Conservation (phyloP, 64 coral and sea anemone genomes). For the Dendrophyllia cribrosa region DNA sequence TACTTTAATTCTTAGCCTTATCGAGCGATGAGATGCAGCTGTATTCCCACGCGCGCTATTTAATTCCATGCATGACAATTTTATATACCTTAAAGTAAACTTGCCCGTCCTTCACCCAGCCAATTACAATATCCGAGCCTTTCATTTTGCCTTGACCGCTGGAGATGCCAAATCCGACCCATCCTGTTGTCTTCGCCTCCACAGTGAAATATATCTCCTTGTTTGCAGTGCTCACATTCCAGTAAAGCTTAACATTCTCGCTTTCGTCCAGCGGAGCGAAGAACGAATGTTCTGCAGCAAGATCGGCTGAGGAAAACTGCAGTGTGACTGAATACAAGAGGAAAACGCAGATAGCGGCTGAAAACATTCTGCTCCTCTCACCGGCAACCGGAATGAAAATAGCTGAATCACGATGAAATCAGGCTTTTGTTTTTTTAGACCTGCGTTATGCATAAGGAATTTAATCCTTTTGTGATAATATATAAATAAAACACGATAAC, state of each 20-base stretch:
- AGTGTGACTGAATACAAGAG: background rate
- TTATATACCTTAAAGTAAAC: slow-evolving; percentile 26
- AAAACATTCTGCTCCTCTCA: background rate
- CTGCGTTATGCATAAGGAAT: too few relatives aligned
- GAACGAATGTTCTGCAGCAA: slow-evolving; percentile 15
- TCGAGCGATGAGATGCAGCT: too few relatives aligned
- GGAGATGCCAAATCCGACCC: slow-evolving; percentile 63
- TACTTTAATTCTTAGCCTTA: too few relatives aligned
- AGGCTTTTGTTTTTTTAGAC: too few relatives aligned
- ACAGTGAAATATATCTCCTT: slow-evolving; percentile 38
- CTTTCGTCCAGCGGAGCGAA: slow-evolving; percentile 32
- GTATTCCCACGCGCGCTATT: too few relatives aligned
- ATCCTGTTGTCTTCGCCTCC: slow-evolving; percentile 61
- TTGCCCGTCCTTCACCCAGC: slow-evolving; percentile 46
- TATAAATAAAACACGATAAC: too few relatives aligned
- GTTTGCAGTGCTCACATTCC: slow-evolving; percentile 19
- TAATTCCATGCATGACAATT: too few relatives aligned
- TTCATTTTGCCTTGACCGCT: slow-evolving; percentile 51
- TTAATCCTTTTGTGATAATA: too few relatives aligned
- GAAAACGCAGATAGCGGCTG: background rate
- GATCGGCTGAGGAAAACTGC: background rate
- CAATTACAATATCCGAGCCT: slow-evolving; percentile 51
- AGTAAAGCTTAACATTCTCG: slow-evolving; percentile 28
- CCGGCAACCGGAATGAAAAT: too few relatives aligned
- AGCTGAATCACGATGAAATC: too few relatives aligned